Conservation (phyloP, 2,113 vertebrate species). For the Trematomus loennbergii region DNA sequence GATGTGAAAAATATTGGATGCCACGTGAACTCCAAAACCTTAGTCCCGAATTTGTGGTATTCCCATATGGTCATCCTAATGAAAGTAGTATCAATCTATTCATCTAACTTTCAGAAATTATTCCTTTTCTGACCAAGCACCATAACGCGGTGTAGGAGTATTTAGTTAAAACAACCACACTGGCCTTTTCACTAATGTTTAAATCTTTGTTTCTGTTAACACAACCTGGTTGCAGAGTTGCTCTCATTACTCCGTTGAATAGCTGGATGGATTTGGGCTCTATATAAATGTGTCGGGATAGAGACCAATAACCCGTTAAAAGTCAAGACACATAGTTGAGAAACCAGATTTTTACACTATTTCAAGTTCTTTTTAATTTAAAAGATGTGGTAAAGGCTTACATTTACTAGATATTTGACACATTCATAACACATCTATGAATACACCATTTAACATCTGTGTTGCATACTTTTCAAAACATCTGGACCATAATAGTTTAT, state of each 20-base stretch:
- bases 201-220: constrained; percentile 10
- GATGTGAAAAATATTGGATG: too few relatives aligned
- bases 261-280: constrained; percentile 8
- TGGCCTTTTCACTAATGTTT: neutral
- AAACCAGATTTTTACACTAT: constrained; percentile 62
- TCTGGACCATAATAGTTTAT: constrained; percentile 59
- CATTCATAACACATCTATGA: constrained; percentile 71
- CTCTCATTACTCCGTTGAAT: constrained; percentile 32
- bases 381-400: constrained; percentile 56
- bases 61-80: too few relatives aligned
- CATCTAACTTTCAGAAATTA: neutral
- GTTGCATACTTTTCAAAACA: constrained; percentile 53
- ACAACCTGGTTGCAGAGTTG: constrained; percentile 3
- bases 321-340: constrained; percentile 44
- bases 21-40: too few relatives aligned
- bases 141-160: neutral
- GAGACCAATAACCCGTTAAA: constrained; percentile 51
- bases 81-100: neutral
- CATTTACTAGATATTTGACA: constrained; percentile 72
- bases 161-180: constrained; percentile 1
- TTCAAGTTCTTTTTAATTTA: constrained; percentile 58
- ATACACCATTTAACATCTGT: constrained; percentile 63
- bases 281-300: constrained; percentile 43
- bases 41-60: too few relatives aligned
- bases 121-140: neutral